phyloP scores from a whole-genome alignment of 2,113 vertebrate species.

The Callocephalon fimbriatum region DNA sequence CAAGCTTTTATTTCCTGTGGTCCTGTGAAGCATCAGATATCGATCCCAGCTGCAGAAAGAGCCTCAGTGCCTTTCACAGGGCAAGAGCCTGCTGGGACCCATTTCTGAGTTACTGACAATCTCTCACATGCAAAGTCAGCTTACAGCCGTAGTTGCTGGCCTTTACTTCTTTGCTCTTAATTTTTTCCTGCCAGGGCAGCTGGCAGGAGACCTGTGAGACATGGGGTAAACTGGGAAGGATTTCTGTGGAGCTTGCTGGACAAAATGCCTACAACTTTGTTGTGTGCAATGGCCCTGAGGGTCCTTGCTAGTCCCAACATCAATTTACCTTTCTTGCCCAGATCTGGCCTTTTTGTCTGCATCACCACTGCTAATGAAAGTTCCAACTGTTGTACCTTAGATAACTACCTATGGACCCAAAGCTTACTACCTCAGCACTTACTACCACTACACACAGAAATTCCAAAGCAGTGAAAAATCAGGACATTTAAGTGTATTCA shows the following conservation, averaged over 20 bases:
- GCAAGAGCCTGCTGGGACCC: background rate
- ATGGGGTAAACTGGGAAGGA: background rate
- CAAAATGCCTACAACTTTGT: background rate
- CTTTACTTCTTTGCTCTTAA: background rate
- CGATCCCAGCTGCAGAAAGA: background rate
- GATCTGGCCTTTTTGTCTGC: background rate
- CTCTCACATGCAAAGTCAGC: background rate
- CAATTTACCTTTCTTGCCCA: background rate
- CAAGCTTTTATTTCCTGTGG: background rate
- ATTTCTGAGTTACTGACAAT: background rate
- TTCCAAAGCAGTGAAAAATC: background rate
- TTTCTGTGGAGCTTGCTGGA: background rate
- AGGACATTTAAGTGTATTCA: background rate
- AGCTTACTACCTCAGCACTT: background rate
- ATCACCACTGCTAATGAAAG: background rate
- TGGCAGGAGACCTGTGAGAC: background rate
- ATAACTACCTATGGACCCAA: background rate
- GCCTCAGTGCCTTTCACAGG: rapidly evolving
- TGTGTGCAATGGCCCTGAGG: background rate
- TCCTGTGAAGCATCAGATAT: background rate
- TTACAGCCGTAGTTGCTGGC: background rate
- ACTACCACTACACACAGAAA: background rate
- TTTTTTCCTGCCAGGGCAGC: background rate
- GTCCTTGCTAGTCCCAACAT: background rate
- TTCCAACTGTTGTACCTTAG: background rate